These are phyloP conservation scores for Enoplosus armatus DNA, from an alignment of 2,797 vertebrate species.

Conservation along the genomic window DNA sequence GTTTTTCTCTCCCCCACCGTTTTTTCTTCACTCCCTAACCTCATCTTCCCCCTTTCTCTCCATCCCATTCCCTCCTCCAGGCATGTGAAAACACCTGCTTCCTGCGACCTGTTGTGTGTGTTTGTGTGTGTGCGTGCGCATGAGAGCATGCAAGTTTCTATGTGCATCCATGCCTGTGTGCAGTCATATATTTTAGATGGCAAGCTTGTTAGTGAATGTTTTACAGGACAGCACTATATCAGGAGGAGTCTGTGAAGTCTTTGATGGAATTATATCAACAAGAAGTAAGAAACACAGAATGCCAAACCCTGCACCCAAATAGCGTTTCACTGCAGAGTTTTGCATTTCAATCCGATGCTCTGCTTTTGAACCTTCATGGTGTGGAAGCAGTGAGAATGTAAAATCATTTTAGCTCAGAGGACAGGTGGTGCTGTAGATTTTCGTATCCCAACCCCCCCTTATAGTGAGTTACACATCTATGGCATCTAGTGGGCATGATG, in stretches of 20 bases:
- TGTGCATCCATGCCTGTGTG: slow-evolving; percentile 19
- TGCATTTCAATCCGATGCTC: slow-evolving; percentile 61
- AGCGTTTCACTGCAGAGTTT: slow-evolving; percentile 64
- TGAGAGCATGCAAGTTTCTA: slow-evolving; percentile 6
- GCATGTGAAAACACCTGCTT: slow-evolving; percentile 72
- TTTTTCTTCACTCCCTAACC: slow-evolving; percentile 28
- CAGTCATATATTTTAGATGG: slow-evolving; percentile 32
- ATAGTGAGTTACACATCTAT: slow-evolving; percentile 17
- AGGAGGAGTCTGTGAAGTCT: slow-evolving; percentile 32
- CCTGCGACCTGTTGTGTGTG: slow-evolving; percentile 44
- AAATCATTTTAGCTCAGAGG: slow-evolving; percentile 46
- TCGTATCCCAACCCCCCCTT: slow-evolving; percentile 10
- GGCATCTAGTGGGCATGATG: slow-evolving; percentile 9
- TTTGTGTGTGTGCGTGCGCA: slow-evolving; percentile 4
- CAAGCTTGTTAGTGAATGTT: slow-evolving; percentile 30
- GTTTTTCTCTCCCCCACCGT: slow-evolving; percentile 17
- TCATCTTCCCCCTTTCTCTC: slow-evolving; percentile 3
- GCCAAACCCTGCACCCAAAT: slow-evolving; percentile 44
- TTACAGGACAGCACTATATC: slow-evolving; percentile 20
- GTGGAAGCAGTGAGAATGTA: slow-evolving; percentile 53
- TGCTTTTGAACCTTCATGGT: slow-evolving; percentile 63
- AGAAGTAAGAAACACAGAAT: slow-evolving; percentile 49
- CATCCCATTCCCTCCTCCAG: slow-evolving; percentile 41
- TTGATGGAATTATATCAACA: slow-evolving; percentile 52
- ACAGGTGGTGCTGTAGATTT: slow-evolving; percentile 43